These are phyloP conservation scores for Australoheros scitulus DNA, from an alignment of 2,113 vertebrate genomes.

Conservation along the genomic window DNA sequence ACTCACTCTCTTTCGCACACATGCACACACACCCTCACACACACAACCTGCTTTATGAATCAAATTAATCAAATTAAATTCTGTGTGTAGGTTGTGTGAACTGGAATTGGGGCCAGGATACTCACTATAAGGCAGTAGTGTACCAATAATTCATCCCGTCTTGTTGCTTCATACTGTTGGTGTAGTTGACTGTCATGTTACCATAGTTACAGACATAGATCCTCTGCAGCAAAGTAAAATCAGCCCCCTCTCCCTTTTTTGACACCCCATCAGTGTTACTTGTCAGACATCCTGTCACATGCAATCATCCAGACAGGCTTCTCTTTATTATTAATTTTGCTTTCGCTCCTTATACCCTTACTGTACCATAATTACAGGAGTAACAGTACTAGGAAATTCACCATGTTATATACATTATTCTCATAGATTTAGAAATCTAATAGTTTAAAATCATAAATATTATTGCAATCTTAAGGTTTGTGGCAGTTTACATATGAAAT, in stretches of 20 bases:
- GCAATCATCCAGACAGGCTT: slow-evolving; percentile 63
- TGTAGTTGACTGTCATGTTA: slow-evolving; percentile 70
- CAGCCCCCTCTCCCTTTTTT: slow-evolving; percentile 39
- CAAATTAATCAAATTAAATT: background rate
- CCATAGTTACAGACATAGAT: slow-evolving; percentile 60
- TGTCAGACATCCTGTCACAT: slow-evolving; percentile 75
- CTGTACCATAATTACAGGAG: background rate
- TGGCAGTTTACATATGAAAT: background rate
- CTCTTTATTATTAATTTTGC: slow-evolving; percentile 35
- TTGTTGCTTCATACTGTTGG: slow-evolving; percentile 83
- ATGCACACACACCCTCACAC: background rate
- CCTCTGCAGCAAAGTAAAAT: slow-evolving; percentile 35
- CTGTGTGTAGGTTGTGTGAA: background rate
- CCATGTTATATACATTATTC: background rate
- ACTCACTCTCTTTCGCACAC: slow-evolving; percentile 12
- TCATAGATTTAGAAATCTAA: background rate
- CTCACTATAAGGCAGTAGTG: slow-evolving; percentile 1
- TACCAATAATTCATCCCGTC: slow-evolving; percentile 79
- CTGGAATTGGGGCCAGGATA: slow-evolving; percentile 1
- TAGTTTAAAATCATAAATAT: background rate
- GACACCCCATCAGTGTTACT: slow-evolving; percentile 71
- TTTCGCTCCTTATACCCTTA: slow-evolving; percentile 28
- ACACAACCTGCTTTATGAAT: background rate
- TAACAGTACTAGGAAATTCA: background rate
- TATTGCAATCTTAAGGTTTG: background rate